Evolutionary conservation across 2,797 vertebrate species (phyloP), one percentile per base, ranked within the genome.

Genomic region (Staurois parvus): DNA sequence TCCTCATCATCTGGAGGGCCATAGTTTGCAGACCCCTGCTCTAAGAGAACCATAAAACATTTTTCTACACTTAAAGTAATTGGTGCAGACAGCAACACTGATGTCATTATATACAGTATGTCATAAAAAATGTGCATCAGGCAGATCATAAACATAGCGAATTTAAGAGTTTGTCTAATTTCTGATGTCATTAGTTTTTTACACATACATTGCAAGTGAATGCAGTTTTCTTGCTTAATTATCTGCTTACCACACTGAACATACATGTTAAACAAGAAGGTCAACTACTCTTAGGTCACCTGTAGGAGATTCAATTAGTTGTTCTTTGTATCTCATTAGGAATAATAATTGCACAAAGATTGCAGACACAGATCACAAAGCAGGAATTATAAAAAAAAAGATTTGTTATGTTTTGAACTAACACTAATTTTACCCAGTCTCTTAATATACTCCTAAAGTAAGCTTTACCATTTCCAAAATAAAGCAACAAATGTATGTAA

Each of bases 221-320:
- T 59, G 21, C 4, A 3, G n/a, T 59, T 24, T 59, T 24, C 21
- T 59, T 59, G 21, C 21, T 24, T 24, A 59, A 52, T 24, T 34
- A 76, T 72, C 70, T 72, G 37, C 34, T 72, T n/a, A 72, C 4
- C 11, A 4, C 70, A 45, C 4, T 26, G 0, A 12, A n/a, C 11
- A 40, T 72, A 10, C 70, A 45, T 72, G 34, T 72, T 72, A 72
- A 42, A 72, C 64, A 72, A 34, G 34, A 19, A 72, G 69, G 69
- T 72, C 69, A 40, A 24, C 34, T 40, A 11, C 34, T 24, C 21
- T 24, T 37, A 40, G 37, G 37, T 72, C 37, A 72, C 12, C n/a
- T 42, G 3, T 24, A 42, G 19, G 70, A 72, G 24, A 72, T 73
- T 45, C 7, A 73, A 73, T 73, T 42, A 73, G 24, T n/a, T 56